Conservation (phyloP, 2,888 invertebrate species). For the Pomacea canaliculata region DNA sequence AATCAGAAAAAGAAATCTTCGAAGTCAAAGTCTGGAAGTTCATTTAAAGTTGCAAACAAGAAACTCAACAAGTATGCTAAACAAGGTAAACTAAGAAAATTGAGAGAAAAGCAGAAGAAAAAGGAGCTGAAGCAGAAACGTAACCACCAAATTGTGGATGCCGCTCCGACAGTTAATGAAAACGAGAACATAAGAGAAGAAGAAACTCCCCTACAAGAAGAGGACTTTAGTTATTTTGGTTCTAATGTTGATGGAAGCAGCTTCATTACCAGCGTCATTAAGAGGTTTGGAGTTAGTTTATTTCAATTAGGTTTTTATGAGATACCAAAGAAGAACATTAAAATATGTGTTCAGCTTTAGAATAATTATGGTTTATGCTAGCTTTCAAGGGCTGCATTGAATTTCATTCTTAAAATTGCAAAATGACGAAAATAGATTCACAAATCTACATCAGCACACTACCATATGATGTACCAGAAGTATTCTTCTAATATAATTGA, state of each 20-base stretch:
- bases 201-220: slow-evolving; percentile 44
- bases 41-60: slow-evolving; percentile 50
- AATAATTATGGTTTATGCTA: too few species aligned
- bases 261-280: slow-evolving; percentile 17
- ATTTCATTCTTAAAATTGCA: too few species aligned
- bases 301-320: too few species aligned
- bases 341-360: too few species aligned
- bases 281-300: slow-evolving; percentile 19
- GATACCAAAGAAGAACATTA: too few species aligned
- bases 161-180: slow-evolving; percentile 9
- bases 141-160: not conserved
- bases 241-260: slow-evolving; percentile 28
- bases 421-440: too few species aligned
- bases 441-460: too few species aligned
- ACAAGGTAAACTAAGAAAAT: slow-evolving; percentile 48
- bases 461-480: too few species aligned
- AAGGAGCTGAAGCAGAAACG: slow-evolving; percentile 29
- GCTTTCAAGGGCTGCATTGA: too few species aligned
- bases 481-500: too few species aligned
- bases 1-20: slow-evolving; percentile 26
- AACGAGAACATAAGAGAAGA: slow-evolving; percentile 14
- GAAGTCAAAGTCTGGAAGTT: slow-evolving; percentile 36
- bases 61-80: slow-evolving; percentile 48
- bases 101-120: slow-evolving; percentile 31
- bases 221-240: slow-evolving; percentile 50